Conservation (phyloP, 2,113 vertebrate genomes). For the Parus major region DNA sequence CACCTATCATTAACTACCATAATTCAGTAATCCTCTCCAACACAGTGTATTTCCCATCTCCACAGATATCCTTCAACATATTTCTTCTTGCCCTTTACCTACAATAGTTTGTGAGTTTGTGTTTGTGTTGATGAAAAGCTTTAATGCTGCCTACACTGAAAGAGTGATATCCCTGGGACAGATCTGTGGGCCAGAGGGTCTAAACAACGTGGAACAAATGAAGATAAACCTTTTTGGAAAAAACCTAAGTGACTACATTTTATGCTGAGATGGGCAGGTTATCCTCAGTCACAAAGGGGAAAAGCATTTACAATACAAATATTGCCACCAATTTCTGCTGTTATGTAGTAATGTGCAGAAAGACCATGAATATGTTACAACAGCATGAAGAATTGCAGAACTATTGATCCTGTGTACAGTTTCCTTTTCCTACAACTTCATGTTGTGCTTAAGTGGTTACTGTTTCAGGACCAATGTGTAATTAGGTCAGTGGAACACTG, state of each 20-base stretch:
- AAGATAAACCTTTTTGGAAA: not conserved
- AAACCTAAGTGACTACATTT: not conserved
- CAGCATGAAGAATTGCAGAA: not conserved
- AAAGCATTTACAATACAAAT: not conserved
- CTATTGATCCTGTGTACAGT: not conserved
- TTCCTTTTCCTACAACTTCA: slow-evolving; percentile 5
- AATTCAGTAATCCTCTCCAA: not conserved
- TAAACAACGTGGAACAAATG: not conserved
- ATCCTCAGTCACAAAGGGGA: not conserved
- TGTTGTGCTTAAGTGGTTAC: not conserved
- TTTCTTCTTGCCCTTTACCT: not conserved
- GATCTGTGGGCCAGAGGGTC: not conserved
- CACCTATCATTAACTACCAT: not conserved
- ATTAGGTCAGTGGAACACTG: slow-evolving; percentile 63
- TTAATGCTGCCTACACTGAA: not conserved
- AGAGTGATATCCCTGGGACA: not conserved
- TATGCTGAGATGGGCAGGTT: not conserved
- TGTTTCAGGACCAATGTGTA: slow-evolving; percentile 36
- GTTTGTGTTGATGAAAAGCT: not conserved
- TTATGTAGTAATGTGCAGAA: not conserved
- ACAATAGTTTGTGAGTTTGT: not conserved
- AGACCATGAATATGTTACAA: not conserved
- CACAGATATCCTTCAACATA: not conserved
- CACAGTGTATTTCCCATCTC: not conserved
- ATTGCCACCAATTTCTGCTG: not conserved